Evolutionary conservation across 2,797 vertebrate species (phyloP).

Genomic region (Pristis pectinata): DNA sequence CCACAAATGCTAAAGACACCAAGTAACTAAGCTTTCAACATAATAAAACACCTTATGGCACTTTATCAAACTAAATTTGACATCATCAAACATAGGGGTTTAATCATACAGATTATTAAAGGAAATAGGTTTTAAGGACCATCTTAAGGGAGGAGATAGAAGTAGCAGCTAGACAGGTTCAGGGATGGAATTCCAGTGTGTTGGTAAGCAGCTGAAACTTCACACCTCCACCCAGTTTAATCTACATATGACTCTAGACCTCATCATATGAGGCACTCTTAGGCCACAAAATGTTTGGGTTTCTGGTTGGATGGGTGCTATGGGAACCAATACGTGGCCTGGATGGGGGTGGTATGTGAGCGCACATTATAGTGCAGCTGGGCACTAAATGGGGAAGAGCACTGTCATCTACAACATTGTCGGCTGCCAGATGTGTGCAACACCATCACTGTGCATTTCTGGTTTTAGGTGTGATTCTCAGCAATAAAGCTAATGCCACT

Average conservation of each 20-base stretch:
- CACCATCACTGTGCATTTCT: too few species aligned
- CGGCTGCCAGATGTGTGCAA: too few species aligned
- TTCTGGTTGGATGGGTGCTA: too few species aligned
- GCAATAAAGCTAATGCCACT: too few species aligned
- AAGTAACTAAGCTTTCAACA: background rate
- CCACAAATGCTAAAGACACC: background rate
- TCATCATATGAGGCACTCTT: background rate
- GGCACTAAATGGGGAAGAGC: too few species aligned
- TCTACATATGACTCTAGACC: background rate
- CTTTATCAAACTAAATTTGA: background rate
- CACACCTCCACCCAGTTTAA: background rate
- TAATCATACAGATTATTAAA: background rate
- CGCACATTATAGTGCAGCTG: too few species aligned
- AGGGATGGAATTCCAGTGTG: background rate
- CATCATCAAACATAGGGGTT: background rate
- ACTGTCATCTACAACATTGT: too few species aligned
- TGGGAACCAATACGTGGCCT: too few species aligned
- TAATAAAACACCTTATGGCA: background rate
- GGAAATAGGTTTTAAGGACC: background rate
- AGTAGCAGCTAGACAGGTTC: background rate
- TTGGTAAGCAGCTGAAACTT: background rate
- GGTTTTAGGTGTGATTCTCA: too few species aligned
- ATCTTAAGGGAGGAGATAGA: background rate
- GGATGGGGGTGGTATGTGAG: too few species aligned
- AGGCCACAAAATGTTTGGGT: too few species aligned